Evolutionary conservation across 1,140 invertebrate genomes (phyloP).

Genomic region (Lanistes nyassanus): DNA sequence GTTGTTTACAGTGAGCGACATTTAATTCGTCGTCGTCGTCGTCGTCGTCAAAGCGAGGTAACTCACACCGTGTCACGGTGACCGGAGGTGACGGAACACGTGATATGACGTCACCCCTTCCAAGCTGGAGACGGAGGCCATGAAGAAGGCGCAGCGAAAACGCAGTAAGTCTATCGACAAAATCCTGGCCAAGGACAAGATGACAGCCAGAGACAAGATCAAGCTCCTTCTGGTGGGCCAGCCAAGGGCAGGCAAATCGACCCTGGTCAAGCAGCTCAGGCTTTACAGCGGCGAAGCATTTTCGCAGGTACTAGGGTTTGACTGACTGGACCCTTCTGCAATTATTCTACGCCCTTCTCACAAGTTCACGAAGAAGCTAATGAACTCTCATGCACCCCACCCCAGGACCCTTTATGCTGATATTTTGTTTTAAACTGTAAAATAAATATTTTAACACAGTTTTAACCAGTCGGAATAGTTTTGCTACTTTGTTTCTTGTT

Average conservation of each 20-base stretch:
- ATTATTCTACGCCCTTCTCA: too few species aligned
- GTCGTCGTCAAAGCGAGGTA: too few species aligned
- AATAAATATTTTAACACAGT: too few species aligned
- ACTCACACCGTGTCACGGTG: too few species aligned
- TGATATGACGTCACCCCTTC: not conserved
- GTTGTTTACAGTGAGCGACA: not conserved
- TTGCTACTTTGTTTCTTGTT: too few species aligned
- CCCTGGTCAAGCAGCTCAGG: constrained; percentile 21
- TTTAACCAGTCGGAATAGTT: too few species aligned
- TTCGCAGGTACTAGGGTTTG: constrained; percentile 16
- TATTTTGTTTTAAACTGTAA: too few species aligned
- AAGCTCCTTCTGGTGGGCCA: constrained; percentile 13
- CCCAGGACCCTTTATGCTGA: too few species aligned
- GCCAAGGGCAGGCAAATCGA: constrained; percentile 17
- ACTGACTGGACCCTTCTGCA: too few species aligned
- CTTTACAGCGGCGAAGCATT: constrained; percentile 8
- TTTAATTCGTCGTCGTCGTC: too few species aligned
- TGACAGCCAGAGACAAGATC: constrained; percentile 10
- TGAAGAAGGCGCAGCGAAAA: constrained; percentile 14
- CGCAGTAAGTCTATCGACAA: constrained; percentile 23
- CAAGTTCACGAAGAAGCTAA: too few species aligned
- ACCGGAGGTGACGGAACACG: not conserved
- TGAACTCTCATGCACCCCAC: too few species aligned
- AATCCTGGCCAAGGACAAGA: constrained; percentile 20
- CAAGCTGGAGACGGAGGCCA: not conserved